Evolutionary conservation across 2,888 invertebrate genomes (phyloP).

Genomic region (Calameuta pallipes): DNA sequence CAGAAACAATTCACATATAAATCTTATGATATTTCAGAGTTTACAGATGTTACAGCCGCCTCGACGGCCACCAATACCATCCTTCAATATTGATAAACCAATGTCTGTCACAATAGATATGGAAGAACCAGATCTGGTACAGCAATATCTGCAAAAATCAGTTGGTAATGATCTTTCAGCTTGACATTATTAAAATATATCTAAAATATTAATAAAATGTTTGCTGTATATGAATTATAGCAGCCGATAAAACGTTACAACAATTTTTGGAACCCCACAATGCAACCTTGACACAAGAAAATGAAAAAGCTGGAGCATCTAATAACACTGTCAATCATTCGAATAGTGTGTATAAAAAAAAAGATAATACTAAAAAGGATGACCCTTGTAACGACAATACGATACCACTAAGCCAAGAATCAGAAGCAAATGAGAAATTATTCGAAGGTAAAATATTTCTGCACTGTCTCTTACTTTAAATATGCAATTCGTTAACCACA

Average conservation of each 20-base stretch:
- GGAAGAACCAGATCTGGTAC: constrained; percentile 49
- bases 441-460: constrained; percentile 41
- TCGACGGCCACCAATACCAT: constrained; percentile 59
- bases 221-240: constrained; percentile 20
- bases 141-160: constrained; percentile 52
- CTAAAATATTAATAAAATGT: constrained; percentile 5
- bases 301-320: constrained; percentile 1
- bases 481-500: not conserved
- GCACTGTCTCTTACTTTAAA: not conserved
- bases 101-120: not conserved
- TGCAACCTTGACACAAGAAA: constrained; percentile 13
- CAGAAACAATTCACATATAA: too few species aligned
- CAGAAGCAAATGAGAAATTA: constrained; percentile 40
- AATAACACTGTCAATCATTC: not conserved
- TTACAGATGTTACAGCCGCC: constrained; percentile 68
- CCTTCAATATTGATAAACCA: constrained; percentile 27
- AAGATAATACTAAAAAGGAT: not conserved
- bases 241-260: constrained; percentile 30
- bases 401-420: constrained; percentile 51
- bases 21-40: constrained; percentile 58
- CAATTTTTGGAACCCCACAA: constrained; percentile 31
- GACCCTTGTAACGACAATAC: constrained; percentile 40
- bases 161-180: constrained; percentile 18
- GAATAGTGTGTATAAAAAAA: not conserved
- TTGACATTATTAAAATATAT: constrained; percentile 16